Conservation (phyloP, 1,140 invertebrate genomes). For the Nasonia vitripennis region DNA sequence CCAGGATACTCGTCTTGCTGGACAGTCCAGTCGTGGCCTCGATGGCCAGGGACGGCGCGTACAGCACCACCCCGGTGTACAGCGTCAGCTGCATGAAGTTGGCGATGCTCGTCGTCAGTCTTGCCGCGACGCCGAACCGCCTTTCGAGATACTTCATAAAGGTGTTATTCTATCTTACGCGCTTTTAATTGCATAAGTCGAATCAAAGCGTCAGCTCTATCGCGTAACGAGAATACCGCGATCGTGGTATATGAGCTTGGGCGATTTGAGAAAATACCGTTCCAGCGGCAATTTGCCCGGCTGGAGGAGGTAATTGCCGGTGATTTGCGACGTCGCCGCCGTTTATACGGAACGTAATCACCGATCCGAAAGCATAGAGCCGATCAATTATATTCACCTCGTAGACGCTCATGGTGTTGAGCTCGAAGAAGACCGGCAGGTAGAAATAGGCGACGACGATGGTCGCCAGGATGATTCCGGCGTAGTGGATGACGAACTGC, state of each 20-base stretch:
- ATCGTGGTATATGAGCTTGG: no score
- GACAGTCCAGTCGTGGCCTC: constrained; percentile 91
- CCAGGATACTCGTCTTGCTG: constrained; percentile 83
- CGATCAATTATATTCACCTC: constrained; percentile 77
- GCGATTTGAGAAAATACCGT: not conserved
- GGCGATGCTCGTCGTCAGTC: constrained; percentile 83
- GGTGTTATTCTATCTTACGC: not conserved
- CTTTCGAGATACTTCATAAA: constrained; percentile 84
- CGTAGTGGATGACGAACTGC: constrained; percentile 86
- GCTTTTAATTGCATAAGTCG: no score
- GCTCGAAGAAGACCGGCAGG: constrained; percentile 91
- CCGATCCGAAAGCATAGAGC: no score
- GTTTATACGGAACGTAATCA: not conserved
- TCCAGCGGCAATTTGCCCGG: not conserved
- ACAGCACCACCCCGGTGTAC: constrained; percentile 95
- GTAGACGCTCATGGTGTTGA: constrained; percentile 91
- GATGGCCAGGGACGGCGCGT: constrained; percentile 92
- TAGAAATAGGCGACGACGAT: constrained; percentile 87
- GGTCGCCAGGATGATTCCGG: constrained; percentile 85
- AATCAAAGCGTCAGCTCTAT: no score
- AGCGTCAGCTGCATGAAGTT: constrained; percentile 89
- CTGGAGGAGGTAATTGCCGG: not conserved
- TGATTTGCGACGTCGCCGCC: not conserved
- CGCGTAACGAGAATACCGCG: no score
- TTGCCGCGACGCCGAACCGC: constrained; percentile 83